Base-by-base conservation (phyloP, 2,797 vertebrate genomes). In the Psittacula derbiana region DNA sequence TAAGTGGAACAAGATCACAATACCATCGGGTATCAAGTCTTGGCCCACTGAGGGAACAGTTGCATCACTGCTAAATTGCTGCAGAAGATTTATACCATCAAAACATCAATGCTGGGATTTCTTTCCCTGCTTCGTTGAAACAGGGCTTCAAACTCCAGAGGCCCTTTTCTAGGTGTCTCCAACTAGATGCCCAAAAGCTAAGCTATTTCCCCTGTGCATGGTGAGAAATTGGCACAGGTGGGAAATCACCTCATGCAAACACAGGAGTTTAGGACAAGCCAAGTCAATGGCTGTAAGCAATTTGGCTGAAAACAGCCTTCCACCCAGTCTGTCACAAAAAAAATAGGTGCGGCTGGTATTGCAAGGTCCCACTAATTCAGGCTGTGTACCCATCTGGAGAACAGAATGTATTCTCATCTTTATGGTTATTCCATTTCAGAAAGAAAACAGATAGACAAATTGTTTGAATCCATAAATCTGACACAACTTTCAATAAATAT, bases 1-100 rank as follows among this genome's bases (percentile, higher is more conserved):
- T 67, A 91, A 95, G 88, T 17, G 16, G 93, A 96, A 82, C 92
- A 94, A 92, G 82, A 92, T 86, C 92, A 95, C 86, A 95, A 52
- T 79, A 67, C 47, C 49, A 93, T 27, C 6, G 0, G 76, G 61
- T 75, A 84, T 57, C 60, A 71, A 50, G 31, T 16, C 75, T 87
- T 88, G 66, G 67, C 53, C 70, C 36, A 52, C 80, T 75, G 76
- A 78, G 53, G 15, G 38, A 94, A 65, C 46, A 60, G 62, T 81
- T 88, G 81, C 43, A 74, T 44, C 53, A 24, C 60, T 16, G 6
- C 58, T 93, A 70, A 86, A 78, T 33, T 62, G 46, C 60, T 70
- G 85, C 49, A 60, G 62, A 81, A 82, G 64, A 79, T 61, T 84
- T 88, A 85, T 64, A 75, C 12, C 6, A 0, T 38, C n/a, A 20